Evolutionary conservation across 1,140 invertebrate species (phyloP).

Genomic region (Orussus abietinus): DNA sequence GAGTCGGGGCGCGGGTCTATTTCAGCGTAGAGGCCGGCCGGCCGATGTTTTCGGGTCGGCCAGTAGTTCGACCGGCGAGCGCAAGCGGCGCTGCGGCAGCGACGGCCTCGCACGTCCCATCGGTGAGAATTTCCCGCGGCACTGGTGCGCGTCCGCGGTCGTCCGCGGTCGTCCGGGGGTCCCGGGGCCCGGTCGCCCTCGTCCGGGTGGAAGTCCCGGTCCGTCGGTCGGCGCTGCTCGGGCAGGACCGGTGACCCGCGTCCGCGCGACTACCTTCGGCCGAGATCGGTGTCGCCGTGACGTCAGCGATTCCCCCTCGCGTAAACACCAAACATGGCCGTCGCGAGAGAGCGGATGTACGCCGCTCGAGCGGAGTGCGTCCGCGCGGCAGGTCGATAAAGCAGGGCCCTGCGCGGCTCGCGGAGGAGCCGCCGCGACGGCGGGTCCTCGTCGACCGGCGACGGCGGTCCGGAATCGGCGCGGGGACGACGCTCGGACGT

Average conservation of each 20-base stretch:
- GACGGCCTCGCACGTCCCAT: slow-evolving; percentile 40
- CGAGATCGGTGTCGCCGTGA: slow-evolving; percentile 38
- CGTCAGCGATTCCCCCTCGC: slow-evolving; percentile 49
- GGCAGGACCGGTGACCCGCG: too few relatives aligned
- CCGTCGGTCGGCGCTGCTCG: too few relatives aligned
- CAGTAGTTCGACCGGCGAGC: slow-evolving; percentile 39
- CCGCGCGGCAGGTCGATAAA: neutral
- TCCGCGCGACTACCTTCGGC: slow-evolving; percentile 30
- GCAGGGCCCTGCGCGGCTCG: neutral
- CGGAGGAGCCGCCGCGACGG: slow-evolving; percentile 13
- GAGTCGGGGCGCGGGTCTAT: slow-evolving; percentile 24
- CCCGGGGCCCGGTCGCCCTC: slow-evolving; percentile 10
- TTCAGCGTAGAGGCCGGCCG: slow-evolving; percentile 10
- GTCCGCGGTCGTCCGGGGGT: too few relatives aligned
- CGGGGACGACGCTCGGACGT: slow-evolving; percentile 12
- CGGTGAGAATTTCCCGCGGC: slow-evolving; percentile 28
- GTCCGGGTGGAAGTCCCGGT: neutral
- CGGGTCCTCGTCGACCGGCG: slow-evolving; percentile 10
- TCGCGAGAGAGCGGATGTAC: slow-evolving; percentile 35
- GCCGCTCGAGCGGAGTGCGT: slow-evolving; percentile 18
- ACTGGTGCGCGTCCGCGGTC: slow-evolving; percentile 17
- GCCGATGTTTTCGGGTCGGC: slow-evolving; percentile 39
- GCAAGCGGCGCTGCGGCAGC: slow-evolving; percentile 15
- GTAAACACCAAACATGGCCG: slow-evolving; percentile 56
- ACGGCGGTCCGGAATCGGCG: slow-evolving; percentile 5